These are phyloP conservation scores for Rhea pennata DNA, from an alignment of 2,113 vertebrate species.

Conservation along the genomic window DNA sequence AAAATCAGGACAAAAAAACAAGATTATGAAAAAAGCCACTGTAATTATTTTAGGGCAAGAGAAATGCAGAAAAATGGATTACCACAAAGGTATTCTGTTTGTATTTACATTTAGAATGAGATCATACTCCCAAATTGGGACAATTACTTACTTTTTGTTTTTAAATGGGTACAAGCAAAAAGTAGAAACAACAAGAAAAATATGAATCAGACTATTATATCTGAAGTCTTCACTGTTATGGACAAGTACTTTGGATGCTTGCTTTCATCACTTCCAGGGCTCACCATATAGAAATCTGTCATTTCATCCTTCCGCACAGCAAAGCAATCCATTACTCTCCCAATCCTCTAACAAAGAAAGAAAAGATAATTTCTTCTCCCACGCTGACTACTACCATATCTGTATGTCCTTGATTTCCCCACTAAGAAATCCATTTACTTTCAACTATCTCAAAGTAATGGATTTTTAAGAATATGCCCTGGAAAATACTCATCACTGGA, in stretches of 20 bases:
- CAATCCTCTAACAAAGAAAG: not conserved
- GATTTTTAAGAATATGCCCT: not conserved
- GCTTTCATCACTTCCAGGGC: not conserved
- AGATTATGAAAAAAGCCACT: not conserved
- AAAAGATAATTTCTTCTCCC: not conserved
- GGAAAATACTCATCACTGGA: not conserved
- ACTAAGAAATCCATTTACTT: not conserved
- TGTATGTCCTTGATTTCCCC: too few species aligned
- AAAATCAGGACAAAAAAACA: not conserved
- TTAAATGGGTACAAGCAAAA: not conserved
- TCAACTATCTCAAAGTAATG: not conserved
- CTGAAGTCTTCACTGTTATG: not conserved
- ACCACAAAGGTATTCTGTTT: not conserved
- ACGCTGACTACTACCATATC: not conserved
- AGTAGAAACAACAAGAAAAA: not conserved
- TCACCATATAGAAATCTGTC: not conserved
- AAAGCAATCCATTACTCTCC: not conserved
- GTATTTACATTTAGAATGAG: not conserved
- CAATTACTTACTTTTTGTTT: not conserved
- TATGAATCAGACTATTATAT: not conserved
- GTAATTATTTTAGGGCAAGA: not conserved
- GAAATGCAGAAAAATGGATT: slow-evolving; percentile 15
- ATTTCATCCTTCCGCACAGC: not conserved
- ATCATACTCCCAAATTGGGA: not conserved
- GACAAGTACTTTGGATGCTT: not conserved